These are phyloP conservation scores for Bombus cullumanus DNA, from an alignment of 1,140 invertebrate species.

Conservation along the genomic window DNA sequence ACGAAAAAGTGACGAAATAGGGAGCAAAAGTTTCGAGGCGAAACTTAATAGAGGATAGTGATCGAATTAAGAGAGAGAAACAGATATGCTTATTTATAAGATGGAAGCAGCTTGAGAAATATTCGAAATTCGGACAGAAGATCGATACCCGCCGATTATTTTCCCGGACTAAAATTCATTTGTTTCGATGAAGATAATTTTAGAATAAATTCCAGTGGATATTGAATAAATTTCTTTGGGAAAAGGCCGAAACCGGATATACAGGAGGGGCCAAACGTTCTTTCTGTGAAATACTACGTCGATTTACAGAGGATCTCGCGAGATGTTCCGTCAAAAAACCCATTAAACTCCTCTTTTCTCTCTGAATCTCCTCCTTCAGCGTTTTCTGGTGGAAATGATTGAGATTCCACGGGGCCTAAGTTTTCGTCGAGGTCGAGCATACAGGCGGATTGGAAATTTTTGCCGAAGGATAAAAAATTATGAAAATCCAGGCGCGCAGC, in stretches of 20 bases:
- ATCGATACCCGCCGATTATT: too few relatives aligned
- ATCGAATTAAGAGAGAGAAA: neutral
- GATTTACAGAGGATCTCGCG: too few relatives aligned
- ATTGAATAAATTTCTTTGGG: neutral
- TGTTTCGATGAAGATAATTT: too few relatives aligned
- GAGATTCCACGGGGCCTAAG: neutral
- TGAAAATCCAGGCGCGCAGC: conserved; percentile 60
- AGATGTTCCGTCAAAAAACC: too few relatives aligned
- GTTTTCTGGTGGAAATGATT: neutral
- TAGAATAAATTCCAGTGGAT: neutral
- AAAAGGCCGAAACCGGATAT: neutral
- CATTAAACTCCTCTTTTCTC: too few relatives aligned
- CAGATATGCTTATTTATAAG: neutral
- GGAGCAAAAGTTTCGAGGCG: neutral
- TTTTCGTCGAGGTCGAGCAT: neutral
- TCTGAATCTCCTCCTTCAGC: too few relatives aligned
- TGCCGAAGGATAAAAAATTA: conserved; percentile 71
- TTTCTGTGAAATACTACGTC: too few relatives aligned
- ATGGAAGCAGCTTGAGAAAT: neutral
- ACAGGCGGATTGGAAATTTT: conserved; percentile 60
- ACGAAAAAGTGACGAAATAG: neutral
- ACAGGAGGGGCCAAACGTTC: neutral
- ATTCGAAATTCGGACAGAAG: neutral
- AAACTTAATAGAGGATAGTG: neutral
- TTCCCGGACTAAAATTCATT: too few relatives aligned